phyloP scores from a whole-genome alignment of 2,797 vertebrate species.

The Cryptoblepharus egeriae region DNA sequence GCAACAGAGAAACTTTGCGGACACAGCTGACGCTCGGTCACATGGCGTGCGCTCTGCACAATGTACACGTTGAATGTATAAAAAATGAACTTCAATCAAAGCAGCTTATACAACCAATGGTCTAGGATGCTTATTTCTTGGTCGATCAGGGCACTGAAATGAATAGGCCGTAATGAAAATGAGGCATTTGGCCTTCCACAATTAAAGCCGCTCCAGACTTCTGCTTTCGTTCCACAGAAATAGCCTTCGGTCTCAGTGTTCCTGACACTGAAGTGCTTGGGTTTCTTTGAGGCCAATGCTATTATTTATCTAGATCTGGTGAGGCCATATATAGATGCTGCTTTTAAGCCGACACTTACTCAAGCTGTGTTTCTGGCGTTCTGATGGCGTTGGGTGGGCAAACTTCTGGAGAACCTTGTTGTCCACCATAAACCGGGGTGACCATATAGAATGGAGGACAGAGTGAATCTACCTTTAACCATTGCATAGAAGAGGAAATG shows the following conservation, averaged over 20 bases:
- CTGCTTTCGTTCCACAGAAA: slow-evolving; percentile 3
- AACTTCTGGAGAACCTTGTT: not conserved
- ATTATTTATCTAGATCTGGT: not conserved
- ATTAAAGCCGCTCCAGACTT: slow-evolving; percentile 21
- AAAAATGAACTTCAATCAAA: not conserved
- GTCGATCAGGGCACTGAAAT: not conserved
- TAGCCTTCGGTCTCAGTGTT: slow-evolving; percentile 14
- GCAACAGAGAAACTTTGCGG: not conserved
- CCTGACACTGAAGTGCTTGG: not conserved
- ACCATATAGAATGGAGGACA: too few species aligned
- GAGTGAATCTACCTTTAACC: too few species aligned
- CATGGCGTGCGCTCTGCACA: not conserved
- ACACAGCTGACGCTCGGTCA: not conserved
- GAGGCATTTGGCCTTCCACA: not conserved
- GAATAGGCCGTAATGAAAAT: slow-evolving; percentile 29
- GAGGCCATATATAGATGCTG: not conserved
- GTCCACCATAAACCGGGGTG: not conserved
- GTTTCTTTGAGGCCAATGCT: not conserved
- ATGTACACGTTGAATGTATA: not conserved
- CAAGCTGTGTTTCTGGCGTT: not conserved
- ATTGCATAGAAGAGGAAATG: too few species aligned
- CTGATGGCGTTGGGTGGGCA: too few species aligned
- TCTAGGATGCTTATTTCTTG: slow-evolving; percentile 1
- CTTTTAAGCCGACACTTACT: not conserved
- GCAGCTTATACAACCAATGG: not conserved